phyloP scores from a whole-genome alignment of 2,888 invertebrate genomes.

The Ligdia adustata region DNA sequence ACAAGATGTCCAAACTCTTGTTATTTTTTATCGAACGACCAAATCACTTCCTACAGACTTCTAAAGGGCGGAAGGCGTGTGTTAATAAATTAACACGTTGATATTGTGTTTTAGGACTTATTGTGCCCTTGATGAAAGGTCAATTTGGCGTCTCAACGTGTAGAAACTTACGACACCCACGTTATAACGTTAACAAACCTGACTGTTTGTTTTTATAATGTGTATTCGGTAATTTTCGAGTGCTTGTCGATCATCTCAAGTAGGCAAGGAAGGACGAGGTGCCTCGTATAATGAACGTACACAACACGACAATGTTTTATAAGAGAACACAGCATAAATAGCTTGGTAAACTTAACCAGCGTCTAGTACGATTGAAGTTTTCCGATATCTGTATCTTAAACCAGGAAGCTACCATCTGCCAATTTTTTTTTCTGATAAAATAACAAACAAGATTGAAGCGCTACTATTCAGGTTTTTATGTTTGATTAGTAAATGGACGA shows the following conservation, averaged over 20 bases:
- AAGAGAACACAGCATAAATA: conserved; percentile 19
- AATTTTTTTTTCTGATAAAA: conserved; percentile 11
- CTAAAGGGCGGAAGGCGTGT: conserved; percentile 79
- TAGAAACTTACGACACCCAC: conserved; percentile 65
- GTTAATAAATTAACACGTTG: conserved; percentile 74
- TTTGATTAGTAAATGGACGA: conserved; percentile 16
- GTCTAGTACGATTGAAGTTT: conserved; percentile 4
- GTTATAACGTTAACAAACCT: conserved; percentile 60
- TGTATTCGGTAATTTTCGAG: conserved; percentile 74
- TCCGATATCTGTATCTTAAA: conserved; percentile 11
- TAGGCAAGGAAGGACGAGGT: conserved; percentile 63
- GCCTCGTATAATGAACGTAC: conserved; percentile 32
- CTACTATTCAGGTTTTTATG: conserved; percentile 11
- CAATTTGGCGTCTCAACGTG: conserved; percentile 61
- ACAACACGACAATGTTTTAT: conserved; percentile 26
- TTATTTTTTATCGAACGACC: conserved; percentile 69
- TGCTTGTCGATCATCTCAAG: conserved; percentile 64
- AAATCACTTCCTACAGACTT: conserved; percentile 77
- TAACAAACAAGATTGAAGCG: conserved; percentile 10
- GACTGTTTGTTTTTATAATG: conserved; percentile 67
- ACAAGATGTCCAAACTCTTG: conserved; percentile 62
- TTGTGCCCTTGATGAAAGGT: conserved; percentile 73
- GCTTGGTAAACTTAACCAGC: conserved; percentile 13
- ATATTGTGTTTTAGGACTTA: conserved; percentile 57
- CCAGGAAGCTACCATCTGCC: conserved; percentile 12